These are phyloP conservation scores for Zelleria hepariella DNA, from an alignment of 2,888 invertebrate genomes.

Conservation along the genomic window DNA sequence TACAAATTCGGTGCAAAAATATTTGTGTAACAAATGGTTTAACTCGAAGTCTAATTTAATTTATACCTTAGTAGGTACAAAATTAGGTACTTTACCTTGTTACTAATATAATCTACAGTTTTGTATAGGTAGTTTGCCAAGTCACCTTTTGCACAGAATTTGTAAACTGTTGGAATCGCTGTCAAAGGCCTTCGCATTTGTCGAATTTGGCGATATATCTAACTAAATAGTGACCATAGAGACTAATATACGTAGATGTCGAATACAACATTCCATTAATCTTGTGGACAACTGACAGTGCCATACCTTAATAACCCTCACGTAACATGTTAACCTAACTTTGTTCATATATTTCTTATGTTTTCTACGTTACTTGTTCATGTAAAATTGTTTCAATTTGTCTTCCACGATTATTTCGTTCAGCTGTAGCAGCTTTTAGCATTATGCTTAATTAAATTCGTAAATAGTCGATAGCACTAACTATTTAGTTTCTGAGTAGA, in stretches of 20 bases:
- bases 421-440: not conserved
- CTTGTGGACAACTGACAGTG: slow-evolving; percentile 9
- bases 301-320: slow-evolving; percentile 9
- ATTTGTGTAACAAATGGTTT: no score
- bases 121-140: no score
- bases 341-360: not conserved
- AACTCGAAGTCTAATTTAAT: no score
- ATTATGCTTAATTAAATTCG: not conserved
- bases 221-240: slow-evolving; percentile 1
- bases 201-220: slow-evolving; percentile 3
- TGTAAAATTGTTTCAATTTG: not conserved
- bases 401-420: not conserved
- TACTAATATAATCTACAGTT: no score
- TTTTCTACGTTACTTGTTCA: not conserved
- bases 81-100: no score
- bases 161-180: no score
- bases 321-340: not conserved
- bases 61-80: no score
- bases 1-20: no score
- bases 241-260: not conserved
- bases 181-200: no score
- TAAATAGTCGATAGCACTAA: not conserved
- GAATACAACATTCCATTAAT: slow-evolving; percentile 12
- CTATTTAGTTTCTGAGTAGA: not conserved
- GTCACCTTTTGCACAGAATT: no score